phyloP scores from a whole-genome alignment of 2,888 invertebrate species.

The Endomychus coccineus region DNA sequence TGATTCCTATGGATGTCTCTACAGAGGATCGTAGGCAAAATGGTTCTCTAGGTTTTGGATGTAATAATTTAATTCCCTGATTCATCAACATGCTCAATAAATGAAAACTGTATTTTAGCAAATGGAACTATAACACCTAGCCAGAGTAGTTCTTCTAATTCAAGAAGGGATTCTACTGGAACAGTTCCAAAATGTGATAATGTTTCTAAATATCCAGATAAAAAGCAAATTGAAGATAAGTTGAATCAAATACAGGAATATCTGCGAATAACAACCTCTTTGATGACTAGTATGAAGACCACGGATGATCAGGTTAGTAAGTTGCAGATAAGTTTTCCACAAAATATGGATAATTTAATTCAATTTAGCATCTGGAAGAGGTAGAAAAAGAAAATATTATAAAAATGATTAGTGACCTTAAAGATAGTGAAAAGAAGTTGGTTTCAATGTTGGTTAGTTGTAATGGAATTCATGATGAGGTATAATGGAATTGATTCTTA shows the following conservation, averaged over 20 bases:
- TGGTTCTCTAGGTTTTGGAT: conserved; percentile 8
- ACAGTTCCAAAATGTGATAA: conserved; percentile 42
- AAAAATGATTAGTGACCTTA: conserved; percentile 59
- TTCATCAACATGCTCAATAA: background rate
- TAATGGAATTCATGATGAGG: conserved; percentile 23
- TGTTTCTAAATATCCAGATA: conserved; percentile 52
- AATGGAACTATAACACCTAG: conserved; percentile 34
- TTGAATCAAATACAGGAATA: conserved; percentile 66
- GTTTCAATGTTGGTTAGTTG: conserved; percentile 48
- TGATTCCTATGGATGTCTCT: conserved; percentile 8
- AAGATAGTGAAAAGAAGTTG: conserved; percentile 63
- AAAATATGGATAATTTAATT: conserved; percentile 4
- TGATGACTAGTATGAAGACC: conserved; percentile 62
- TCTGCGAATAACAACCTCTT: conserved; percentile 60
- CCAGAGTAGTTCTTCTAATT: conserved; percentile 35
- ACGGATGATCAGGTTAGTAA: conserved; percentile 57
- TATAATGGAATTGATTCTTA: too few species aligned
- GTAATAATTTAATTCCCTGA: too few species aligned
- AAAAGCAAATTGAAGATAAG: conserved; percentile 60
- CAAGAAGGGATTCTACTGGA: conserved; percentile 38
- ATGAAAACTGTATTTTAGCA: conserved; percentile 17
- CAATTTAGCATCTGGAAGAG: conserved; percentile 16
- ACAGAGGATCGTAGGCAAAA: conserved; percentile 9
- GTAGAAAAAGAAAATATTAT: conserved; percentile 52
- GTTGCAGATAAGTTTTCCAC: conserved; percentile 8